Base-by-base conservation (phyloP, 92 coral and sea anemone genomes). In the Palythoa heliodiscus region DNA sequence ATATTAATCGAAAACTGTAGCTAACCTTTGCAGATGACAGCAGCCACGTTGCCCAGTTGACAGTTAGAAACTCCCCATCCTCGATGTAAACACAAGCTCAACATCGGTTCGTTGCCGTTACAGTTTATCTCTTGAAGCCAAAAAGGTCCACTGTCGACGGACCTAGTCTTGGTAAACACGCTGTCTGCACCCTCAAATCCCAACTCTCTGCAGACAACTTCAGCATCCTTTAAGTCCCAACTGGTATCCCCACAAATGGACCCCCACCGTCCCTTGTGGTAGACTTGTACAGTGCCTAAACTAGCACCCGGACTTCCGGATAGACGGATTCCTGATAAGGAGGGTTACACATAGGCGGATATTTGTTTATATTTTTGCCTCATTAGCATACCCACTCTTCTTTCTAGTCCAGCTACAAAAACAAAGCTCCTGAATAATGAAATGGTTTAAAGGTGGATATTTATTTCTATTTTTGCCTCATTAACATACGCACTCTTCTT, bases 101-200 rank as follows among this genome's bases (percentile, higher is more conserved):
- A 57, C 68, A 14, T 52, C 4, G 68, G 68, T n/a, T 76, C 82
- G 20, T 54, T 13, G 5, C 82, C 82, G 7, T 23, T 54, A 39
- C 82, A 76, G 24, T 76, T 15, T 52, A 76, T 22, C 20, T 76
- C 82, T 25, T 76, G 82, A 29, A 76, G 82, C 82, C 82, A 76
- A 4, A 76, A 25, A 3, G 52, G 17, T 50, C 7, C 61, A 7
- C 35, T 54, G 2, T n/a, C 14, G 3, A 0, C 5, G 16, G 13
- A 1, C 24, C 29, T 25, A 1, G 29, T 6, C 11, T 0, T 76
- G 10, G 29, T 29, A 11, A 9, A 10, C 3, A 9, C 19, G 2
- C 2, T 10, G 2, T 4, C 7, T 17, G 82, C 82, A 7, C 55
- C 37, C 23, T 15, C 1, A 40, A 52, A 76, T 58, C 82, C 82